Evolutionary conservation across 2,113 vertebrate species (phyloP).

Genomic region (Ceyx melanurus): DNA sequence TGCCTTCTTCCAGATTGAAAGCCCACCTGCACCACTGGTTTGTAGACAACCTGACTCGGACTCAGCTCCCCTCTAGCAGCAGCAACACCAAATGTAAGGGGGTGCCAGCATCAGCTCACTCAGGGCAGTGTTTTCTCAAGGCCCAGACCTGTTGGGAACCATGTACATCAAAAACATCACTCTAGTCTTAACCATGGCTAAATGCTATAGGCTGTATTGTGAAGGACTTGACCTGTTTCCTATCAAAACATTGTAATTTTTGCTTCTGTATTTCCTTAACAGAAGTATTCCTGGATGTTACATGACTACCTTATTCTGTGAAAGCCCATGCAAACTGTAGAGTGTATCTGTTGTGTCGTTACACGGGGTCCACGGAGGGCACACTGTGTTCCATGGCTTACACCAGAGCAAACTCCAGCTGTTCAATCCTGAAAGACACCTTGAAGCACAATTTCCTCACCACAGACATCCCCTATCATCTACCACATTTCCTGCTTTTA

Average conservation of each 20-base stretch:
- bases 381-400: constrained; percentile 59
- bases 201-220: constrained; percentile 67
- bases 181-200: constrained; percentile 73
- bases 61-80: constrained; percentile 67
- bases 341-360: constrained; percentile 76
- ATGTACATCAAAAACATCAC: constrained; percentile 46
- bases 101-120: constrained; percentile 53
- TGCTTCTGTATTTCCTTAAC: constrained; percentile 73
- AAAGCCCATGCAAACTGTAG: constrained; percentile 74
- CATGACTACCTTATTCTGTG: constrained; percentile 56
- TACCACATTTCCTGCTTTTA: constrained; percentile 46
- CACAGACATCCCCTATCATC: constrained; percentile 52
- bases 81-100: constrained; percentile 56
- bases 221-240: constrained; percentile 68
- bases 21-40: constrained; percentile 13
- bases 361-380: constrained; percentile 53
- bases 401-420: constrained; percentile 61
- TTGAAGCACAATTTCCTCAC: constrained; percentile 81
- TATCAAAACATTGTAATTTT: constrained; percentile 67
- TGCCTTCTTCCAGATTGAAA: not conserved
- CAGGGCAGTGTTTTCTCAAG: constrained; percentile 44
- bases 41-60: constrained; percentile 31
- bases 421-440: constrained; percentile 65
- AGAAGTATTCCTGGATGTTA: constrained; percentile 72
- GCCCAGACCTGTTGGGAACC: constrained; percentile 48